Conservation (phyloP, 2,888 invertebrate genomes). For the Trichacis sp. region DNA sequence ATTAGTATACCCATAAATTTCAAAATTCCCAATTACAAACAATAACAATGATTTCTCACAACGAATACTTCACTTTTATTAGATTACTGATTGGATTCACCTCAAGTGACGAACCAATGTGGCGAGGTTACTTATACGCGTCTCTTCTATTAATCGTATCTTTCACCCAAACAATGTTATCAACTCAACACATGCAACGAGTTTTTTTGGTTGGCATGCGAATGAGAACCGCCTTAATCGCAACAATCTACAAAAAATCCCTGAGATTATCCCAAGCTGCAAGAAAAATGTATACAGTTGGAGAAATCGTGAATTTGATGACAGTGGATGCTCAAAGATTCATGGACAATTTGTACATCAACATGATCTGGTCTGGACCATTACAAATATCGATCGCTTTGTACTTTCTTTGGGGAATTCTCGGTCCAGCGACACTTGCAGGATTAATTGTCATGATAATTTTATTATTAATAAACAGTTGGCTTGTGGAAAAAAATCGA, state of each 20-base stretch:
- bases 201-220: conserved; percentile 93
- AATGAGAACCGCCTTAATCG: conserved; percentile 88
- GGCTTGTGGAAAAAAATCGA: conserved; percentile 74
- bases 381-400: conserved; percentile 87
- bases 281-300: conserved; percentile 86
- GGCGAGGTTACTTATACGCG: conserved; percentile 92
- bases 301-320: conserved; percentile 94
- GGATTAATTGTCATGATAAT: conserved; percentile 95
- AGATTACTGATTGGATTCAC: conserved; percentile 82
- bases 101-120: conserved; percentile 74
- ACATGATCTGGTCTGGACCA: conserved; percentile 93
- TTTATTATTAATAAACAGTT: no score
- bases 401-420: conserved; percentile 84
- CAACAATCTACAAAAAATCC: conserved; percentile 90
- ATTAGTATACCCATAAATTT: no score
- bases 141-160: conserved; percentile 81
- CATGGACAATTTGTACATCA: conserved; percentile 86
- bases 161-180: conserved; percentile 82
- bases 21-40: no score
- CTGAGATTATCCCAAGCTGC: conserved; percentile 83
- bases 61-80: conserved; percentile 51
- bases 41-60: no score
- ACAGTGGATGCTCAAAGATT: conserved; percentile 91
- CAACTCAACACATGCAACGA: conserved; percentile 91
- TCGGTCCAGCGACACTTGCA: conserved; percentile 86